These are phyloP conservation scores for Metalampra italica DNA, from an alignment of 2,888 invertebrate genomes.

Conservation along the genomic window DNA sequence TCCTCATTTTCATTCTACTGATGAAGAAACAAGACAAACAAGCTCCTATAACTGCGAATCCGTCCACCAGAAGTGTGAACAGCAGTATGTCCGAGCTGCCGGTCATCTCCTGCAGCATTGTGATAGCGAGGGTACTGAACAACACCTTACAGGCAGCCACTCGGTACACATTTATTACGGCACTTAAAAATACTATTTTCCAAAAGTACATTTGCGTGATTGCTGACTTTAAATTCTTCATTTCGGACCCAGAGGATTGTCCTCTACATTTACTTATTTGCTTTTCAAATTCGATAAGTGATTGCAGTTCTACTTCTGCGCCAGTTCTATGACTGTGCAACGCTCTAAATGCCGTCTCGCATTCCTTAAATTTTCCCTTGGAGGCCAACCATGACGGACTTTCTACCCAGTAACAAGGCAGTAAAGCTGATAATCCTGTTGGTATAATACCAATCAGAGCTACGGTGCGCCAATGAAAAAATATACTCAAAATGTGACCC, in stretches of 20 bases:
- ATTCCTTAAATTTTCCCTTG: constrained; percentile 26
- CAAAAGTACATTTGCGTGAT: constrained; percentile 18
- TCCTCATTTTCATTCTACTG: constrained; percentile 16
- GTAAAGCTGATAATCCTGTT: constrained; percentile 14
- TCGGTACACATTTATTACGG: constrained; percentile 18
- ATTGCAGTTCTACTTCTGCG: constrained; percentile 18
- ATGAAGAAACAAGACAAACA: constrained; percentile 18
- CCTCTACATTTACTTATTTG: not conserved
- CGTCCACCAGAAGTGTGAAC: constrained; percentile 13
- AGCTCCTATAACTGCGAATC: constrained; percentile 19
- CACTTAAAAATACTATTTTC: constrained; percentile 13
- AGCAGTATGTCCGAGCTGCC: constrained; percentile 19
- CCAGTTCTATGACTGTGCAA: constrained; percentile 14
- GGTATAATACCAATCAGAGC: constrained; percentile 23
- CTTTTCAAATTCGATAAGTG: constrained; percentile 20
- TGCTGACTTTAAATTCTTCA: constrained; percentile 10
- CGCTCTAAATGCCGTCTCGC: constrained; percentile 18
- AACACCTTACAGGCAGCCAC: constrained; percentile 15
- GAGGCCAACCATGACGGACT: constrained; percentile 31
- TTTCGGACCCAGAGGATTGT: not conserved
- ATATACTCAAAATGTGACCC: constrained; percentile 20
- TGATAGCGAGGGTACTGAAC: constrained; percentile 16
- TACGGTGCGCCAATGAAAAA: constrained; percentile 24
- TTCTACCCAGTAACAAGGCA: constrained; percentile 26
- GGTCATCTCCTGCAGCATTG: constrained; percentile 21